Base-by-base conservation (phyloP, 2,113 vertebrate genomes). In the Marcusenius ussheri region DNA sequence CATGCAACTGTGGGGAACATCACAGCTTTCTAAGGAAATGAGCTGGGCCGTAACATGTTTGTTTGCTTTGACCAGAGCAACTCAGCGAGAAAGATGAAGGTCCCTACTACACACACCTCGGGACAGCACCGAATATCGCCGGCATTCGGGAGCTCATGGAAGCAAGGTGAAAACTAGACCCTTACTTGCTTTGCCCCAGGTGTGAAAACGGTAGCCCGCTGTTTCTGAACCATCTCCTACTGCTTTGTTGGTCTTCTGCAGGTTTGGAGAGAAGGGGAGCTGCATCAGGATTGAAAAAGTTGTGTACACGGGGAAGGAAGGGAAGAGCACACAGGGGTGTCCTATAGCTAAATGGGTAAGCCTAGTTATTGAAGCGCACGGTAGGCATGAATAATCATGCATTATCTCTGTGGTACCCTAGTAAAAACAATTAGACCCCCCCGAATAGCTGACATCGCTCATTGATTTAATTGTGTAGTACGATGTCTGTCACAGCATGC, bases 261-360 rank as follows among this genome's bases (percentile, higher is more conserved):
- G 98, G 94, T 98, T 97, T 95, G 98, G 97, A 91, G 92, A 98
- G 93, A 97, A 96, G 92, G 98, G 98, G 88, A 96, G 92, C 83
- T 96, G 98, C 91, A 97, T 99, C 93, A 97, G 98, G 93, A 99
- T 99, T 95, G 98, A 99, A 90, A 98, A 96, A 95, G 96, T 99
- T 90, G 88, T 98, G 93, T 99, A 98, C 95, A 99, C 98, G 91
- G 98, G 98, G 92, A 99, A 98, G 95, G 98, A 99, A 95, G 98
- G 98, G 90, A 99, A 98, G 94, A 99, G 98, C 93, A 97, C 97
- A 93, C 98, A 98, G 95, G 98, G 98, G 90, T 99, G 98, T 91
- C 98, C 98, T 88, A 98, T 99, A 94, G 98, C 98, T 88, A 99
- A 99, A 97, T 99, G 98, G 98, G 98, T 99, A 96, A 96, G 97